Evolutionary conservation across 1,140 invertebrate genomes (phyloP).

Genomic region (Papilio glaucus): DNA sequence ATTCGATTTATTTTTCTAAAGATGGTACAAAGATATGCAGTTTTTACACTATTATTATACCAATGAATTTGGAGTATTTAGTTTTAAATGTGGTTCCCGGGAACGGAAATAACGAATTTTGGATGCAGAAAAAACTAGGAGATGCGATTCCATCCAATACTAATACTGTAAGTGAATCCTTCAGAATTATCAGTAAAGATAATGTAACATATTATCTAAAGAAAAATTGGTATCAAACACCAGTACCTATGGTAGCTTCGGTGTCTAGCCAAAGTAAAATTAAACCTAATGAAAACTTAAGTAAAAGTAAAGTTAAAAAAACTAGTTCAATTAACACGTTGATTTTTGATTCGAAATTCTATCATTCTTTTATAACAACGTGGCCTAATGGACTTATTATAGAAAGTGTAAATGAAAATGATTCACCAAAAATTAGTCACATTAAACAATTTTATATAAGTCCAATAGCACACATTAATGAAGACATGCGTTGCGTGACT

Average conservation of each 20-base stretch:
- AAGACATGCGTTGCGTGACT: conserved; percentile 73
- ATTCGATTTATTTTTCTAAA: conserved; percentile 71
- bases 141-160: conserved; percentile 52
- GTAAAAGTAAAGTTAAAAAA: conserved; percentile 37
- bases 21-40: conserved; percentile 76
- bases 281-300: conserved; percentile 43
- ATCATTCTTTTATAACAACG: conserved; percentile 74
- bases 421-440: conserved; percentile 73
- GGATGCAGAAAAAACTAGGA: conserved; percentile 63
- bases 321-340: conserved; percentile 16
- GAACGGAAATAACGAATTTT: conserved; percentile 63
- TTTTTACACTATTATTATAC: conserved; percentile 74
- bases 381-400: conserved; percentile 83
- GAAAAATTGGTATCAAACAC: conserved; percentile 59
- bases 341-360: conserved; percentile 52
- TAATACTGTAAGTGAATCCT: conserved; percentile 55
- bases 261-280: conserved; percentile 34
- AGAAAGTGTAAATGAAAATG: conserved; percentile 71
- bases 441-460: conserved; percentile 78
- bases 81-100: conserved; percentile 60
- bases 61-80: conserved; percentile 68
- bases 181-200: conserved; percentile 64
- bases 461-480: conserved; percentile 49
- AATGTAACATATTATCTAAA: conserved; percentile 72
- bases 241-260: conserved; percentile 35